phyloP scores from a whole-genome alignment of 2,888 invertebrate genomes.

The Lepetodrilus schrolli region DNA sequence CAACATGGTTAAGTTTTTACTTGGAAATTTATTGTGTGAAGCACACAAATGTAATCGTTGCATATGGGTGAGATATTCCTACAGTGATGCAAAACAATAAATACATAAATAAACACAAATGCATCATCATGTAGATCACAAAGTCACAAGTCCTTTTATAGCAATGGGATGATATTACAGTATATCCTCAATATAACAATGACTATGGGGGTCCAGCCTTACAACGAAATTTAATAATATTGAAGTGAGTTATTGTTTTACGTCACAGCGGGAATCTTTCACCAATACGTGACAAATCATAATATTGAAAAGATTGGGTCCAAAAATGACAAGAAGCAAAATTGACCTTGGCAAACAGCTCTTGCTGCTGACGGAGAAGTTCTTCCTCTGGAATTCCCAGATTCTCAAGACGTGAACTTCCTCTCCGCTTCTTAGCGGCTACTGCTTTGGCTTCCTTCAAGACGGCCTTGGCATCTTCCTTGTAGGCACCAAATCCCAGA shows the following conservation, averaged over 20 bases:
- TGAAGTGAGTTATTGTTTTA: too few relatives aligned
- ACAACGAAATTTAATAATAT: background rate
- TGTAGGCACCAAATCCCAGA: slow-evolving; percentile 94
- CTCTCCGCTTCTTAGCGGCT: slow-evolving; percentile 92
- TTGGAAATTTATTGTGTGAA: too few relatives aligned
- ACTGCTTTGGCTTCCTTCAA: slow-evolving; percentile 96
- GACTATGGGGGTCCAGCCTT: background rate
- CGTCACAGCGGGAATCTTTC: too few relatives aligned
- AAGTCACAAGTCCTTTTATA: too few relatives aligned
- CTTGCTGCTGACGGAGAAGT: slow-evolving; percentile 94
- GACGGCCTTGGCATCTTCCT: slow-evolving; percentile 95
- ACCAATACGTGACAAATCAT: background rate
- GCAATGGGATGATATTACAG: too few relatives aligned
- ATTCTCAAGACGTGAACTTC: slow-evolving; percentile 96
- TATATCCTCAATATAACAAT: background rate
- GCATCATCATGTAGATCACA: too few relatives aligned
- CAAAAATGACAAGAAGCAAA: background rate
- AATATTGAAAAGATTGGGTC: background rate
- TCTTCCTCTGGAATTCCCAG: slow-evolving; percentile 99
- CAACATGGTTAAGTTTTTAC: too few relatives aligned
- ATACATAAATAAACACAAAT: too few relatives aligned
- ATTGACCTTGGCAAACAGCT: slow-evolving; percentile 89
- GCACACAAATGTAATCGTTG: too few relatives aligned
- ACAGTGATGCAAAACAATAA: too few relatives aligned
- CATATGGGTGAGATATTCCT: too few relatives aligned